phyloP scores from a whole-genome alignment of 1,140 invertebrate species.

The Bombus terrestris region DNA sequence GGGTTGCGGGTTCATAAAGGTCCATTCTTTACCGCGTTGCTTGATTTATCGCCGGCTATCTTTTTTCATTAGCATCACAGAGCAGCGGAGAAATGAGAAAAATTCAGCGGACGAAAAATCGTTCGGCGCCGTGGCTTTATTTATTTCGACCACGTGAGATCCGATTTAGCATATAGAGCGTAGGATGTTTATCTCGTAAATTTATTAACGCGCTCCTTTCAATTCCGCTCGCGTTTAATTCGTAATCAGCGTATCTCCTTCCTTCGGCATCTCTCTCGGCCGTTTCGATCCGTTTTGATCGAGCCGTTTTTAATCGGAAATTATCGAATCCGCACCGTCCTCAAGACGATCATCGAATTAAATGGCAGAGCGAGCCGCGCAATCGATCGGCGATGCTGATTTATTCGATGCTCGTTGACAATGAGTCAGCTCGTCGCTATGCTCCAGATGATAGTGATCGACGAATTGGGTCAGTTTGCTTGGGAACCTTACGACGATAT shows the following conservation, averaged over 20 bases:
- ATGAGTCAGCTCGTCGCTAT: slow-evolving; percentile 32
- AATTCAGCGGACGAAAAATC: not conserved
- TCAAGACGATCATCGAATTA: not conserved
- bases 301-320: too few species aligned
- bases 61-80: slow-evolving; percentile 42
- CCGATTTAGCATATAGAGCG: not conserved
- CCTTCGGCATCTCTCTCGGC: rapidly evolving
- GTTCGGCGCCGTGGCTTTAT: not conserved
- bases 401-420: slow-evolving; percentile 35
- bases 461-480: slow-evolving; percentile 29
- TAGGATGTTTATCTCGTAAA: not conserved
- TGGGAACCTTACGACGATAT: not conserved
- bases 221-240: too few species aligned
- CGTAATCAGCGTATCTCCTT: too few species aligned
- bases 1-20: slow-evolving; percentile 18
- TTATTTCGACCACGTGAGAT: slow-evolving; percentile 6
- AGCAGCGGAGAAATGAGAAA: slow-evolving; percentile 33
- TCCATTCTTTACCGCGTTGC: slow-evolving; percentile 23
- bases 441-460: slow-evolving; percentile 18
- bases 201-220: too few species aligned
- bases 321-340: too few species aligned
- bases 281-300: too few species aligned
- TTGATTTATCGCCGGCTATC: slow-evolving; percentile 41
- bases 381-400: slow-evolving; percentile 4
- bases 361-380: not conserved